Percentiles rank a stretch among this genome's conserved stretches.
These are phyloP conservation scores for Rhynchomys soricoides DNA, from an alignment of 2,113 vertebrate genomes.

Conservation along the genomic window DNA sequence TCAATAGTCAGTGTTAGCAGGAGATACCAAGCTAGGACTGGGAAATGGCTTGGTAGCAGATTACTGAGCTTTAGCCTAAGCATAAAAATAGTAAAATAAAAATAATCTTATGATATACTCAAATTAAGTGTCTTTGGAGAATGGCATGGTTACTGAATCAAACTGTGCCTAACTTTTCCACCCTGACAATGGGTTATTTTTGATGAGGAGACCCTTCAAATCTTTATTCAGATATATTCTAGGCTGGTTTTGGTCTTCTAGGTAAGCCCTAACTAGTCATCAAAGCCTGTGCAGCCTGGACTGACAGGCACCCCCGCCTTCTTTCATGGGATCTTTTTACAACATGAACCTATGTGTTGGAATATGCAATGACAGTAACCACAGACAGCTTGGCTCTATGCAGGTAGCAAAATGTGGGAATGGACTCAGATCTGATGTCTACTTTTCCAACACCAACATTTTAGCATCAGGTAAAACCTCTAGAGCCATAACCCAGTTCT, in stretches of 20 bases:
- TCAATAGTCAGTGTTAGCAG: not conserved
- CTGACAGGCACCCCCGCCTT: not conserved
- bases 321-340: not conserved
- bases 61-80: not conserved
- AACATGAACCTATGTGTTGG: not conserved
- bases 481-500: not conserved
- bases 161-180: not conserved
- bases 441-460: not conserved
- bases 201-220: not conserved
- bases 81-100: not conserved
- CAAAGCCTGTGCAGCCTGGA: not conserved
- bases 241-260: constrained; percentile 6
- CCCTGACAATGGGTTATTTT: not conserved
- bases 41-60: not conserved
- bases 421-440: constrained; percentile 7
- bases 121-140: not conserved
- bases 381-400: not conserved
- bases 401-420: not conserved
- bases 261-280: constrained; percentile 20
- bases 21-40: not conserved
- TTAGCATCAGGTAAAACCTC: not conserved
- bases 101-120: not conserved
- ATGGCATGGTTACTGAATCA: not conserved
- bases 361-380: not conserved
- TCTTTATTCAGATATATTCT: not conserved